A percentile compares a stretch with the other conserved stretches of the same genome.
Conservation (phyloP, 2,113 vertebrate species). For the Tinamus guttatus region DNA sequence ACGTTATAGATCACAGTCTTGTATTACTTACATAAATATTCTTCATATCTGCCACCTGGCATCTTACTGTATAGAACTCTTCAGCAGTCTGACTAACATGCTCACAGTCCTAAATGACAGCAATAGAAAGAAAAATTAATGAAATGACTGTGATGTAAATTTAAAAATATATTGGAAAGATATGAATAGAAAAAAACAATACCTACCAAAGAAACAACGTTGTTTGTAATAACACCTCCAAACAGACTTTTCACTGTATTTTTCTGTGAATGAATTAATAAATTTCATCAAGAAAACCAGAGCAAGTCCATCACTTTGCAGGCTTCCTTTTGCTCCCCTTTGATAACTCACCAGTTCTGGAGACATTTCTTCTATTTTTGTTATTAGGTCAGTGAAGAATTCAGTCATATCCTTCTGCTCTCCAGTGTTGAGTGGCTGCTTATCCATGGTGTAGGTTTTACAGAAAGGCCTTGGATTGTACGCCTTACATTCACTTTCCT, state of each 20-base stretch:
- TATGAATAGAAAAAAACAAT: neutral
- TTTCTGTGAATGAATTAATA: constrained; percentile 84
- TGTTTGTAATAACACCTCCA: constrained; percentile 98
- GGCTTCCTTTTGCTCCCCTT: neutral
- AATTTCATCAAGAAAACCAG: constrained; percentile 55
- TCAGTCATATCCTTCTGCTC: constrained; percentile 99
- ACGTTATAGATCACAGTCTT: neutral
- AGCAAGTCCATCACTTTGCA: neutral
- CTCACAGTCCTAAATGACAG: constrained; percentile 90
- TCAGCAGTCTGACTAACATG: constrained; percentile 99
- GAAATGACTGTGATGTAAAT: neutral
- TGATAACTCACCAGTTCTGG: constrained; percentile 89
- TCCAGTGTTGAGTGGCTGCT: constrained; percentile 97
- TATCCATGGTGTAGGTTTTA: constrained; percentile 99
- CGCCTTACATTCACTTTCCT: constrained; percentile 98
- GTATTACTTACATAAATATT: constrained; percentile 95
- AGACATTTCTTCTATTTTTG: constrained; percentile 99
- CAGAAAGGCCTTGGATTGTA: constrained; percentile 98
- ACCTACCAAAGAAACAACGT: constrained; percentile 97
- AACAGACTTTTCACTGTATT: constrained; percentile 98
- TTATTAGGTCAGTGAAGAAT: constrained; percentile 99
- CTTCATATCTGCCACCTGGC: constrained; percentile 99
- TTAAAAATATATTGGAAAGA: neutral
- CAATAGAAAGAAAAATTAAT: neutral
- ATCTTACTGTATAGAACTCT: constrained; percentile 98